These are phyloP conservation scores for Ormyrus labotus DNA, from an alignment of 2,888 invertebrate species.

Conservation along the genomic window DNA sequence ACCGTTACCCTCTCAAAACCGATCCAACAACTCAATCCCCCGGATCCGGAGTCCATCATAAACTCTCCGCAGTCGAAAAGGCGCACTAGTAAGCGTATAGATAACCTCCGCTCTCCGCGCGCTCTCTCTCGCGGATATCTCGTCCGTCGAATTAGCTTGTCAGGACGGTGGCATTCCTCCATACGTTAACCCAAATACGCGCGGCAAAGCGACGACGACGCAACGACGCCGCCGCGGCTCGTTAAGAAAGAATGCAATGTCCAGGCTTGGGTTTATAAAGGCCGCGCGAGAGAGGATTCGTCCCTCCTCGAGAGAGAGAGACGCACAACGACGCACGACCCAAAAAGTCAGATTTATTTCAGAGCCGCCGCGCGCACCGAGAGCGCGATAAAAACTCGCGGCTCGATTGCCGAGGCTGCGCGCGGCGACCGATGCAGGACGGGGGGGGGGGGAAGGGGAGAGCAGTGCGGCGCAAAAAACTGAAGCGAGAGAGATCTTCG, in stretches of 20 bases:
- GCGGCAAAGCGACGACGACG: slow-evolving; percentile 18
- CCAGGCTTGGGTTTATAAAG: neutral
- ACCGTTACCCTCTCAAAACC: neutral
- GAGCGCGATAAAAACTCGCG: neutral
- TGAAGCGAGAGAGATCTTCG: neutral
- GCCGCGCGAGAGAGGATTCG: neutral
- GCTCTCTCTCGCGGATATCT: slow-evolving; percentile 12
- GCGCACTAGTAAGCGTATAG: neutral
- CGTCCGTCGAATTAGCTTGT: slow-evolving; percentile 64
- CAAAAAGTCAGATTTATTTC: slow-evolving; percentile 54
- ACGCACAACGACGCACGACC: slow-evolving; percentile 26
- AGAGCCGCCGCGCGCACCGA: slow-evolving; percentile 9
- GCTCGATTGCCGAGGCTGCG: too few relatives aligned
- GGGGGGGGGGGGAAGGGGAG: too few relatives aligned
- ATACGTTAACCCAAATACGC: slow-evolving; percentile 72
- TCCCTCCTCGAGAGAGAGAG: neutral
- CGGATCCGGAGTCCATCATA: neutral
- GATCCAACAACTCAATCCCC: neutral
- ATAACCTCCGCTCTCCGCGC: neutral
- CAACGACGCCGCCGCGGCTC: slow-evolving; percentile 57
- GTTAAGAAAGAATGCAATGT: slow-evolving; percentile 70
- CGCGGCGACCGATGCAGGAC: too few relatives aligned
- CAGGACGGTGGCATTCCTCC: slow-evolving; percentile 69
- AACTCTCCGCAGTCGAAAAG: neutral
- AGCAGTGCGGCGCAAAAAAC: neutral